Evolutionary conservation across 2,888 invertebrate genomes (phyloP).

Genomic region (Drosophila rellima): DNA sequence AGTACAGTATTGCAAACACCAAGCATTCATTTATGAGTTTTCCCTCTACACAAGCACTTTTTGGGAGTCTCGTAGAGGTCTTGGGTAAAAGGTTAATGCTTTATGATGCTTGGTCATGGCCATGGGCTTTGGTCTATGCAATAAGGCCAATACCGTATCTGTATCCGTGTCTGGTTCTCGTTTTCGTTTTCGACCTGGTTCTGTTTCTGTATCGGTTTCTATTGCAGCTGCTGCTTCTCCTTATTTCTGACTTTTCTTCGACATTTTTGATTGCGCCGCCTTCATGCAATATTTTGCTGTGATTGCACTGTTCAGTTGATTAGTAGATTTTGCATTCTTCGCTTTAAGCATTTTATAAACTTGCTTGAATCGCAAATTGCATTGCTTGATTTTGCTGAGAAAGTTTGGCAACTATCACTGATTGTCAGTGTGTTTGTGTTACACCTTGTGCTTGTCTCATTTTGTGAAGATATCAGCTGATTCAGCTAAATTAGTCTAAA

Average conservation of each 20-base stretch:
- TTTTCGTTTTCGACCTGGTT: background rate
- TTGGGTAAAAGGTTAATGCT: slow-evolving; percentile 20
- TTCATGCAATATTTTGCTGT: slow-evolving; percentile 31
- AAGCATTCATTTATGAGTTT: background rate
- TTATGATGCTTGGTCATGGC: slow-evolving; percentile 19
- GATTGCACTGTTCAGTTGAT: slow-evolving; percentile 42
- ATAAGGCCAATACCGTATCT: slow-evolving; percentile 17
- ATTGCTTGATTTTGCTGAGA: slow-evolving; percentile 5
- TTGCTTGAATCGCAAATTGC: slow-evolving; percentile 21
- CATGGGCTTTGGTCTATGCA: slow-evolving; percentile 8
- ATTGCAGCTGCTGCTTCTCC: background rate
- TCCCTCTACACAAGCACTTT: background rate
- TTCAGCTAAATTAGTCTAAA: slow-evolving; percentile 2
- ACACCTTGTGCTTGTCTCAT: slow-evolving; percentile 1
- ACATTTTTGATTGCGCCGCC: slow-evolving; percentile 16
- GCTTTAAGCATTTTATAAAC: slow-evolving; percentile 2
- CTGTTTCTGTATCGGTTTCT: background rate
- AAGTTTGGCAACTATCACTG: slow-evolving; percentile 11
- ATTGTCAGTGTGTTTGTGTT: slow-evolving; percentile 1
- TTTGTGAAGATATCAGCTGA: slow-evolving; percentile 11
- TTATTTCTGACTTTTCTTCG: background rate
- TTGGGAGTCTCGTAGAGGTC: slow-evolving; percentile 22
- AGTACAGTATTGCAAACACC: background rate
- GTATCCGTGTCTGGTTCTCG: background rate
- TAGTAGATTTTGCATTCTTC: slow-evolving; percentile 9